phyloP scores from a whole-genome alignment of 2,113 vertebrate species.

The Gasterosteus aculeatus region DNA sequence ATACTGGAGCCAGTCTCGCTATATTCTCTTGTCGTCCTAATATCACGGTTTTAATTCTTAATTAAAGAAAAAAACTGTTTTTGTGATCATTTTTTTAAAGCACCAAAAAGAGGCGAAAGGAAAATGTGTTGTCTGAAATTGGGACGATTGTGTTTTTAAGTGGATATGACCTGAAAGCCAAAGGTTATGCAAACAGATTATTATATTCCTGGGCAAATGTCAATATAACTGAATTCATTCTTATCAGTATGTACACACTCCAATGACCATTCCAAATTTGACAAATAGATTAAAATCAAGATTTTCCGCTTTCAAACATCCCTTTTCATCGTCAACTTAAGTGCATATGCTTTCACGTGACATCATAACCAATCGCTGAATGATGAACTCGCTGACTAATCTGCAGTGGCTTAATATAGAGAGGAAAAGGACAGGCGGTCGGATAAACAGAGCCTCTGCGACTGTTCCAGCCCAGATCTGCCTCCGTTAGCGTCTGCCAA shows the following conservation, averaged over 20 bases:
- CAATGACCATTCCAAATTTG: not conserved
- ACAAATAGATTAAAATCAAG: not conserved
- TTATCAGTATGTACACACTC: not conserved
- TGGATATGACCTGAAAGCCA: not conserved
- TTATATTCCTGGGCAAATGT: not conserved
- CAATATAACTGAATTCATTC: not conserved
- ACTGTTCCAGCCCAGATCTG: conserved; percentile 61
- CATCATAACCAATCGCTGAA: not conserved
- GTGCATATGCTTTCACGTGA: conserved; percentile 3
- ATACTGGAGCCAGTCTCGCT: not conserved
- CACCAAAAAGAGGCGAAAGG: not conserved
- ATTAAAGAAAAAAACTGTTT: not conserved
- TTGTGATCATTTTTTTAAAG: not conserved
- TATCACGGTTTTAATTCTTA: not conserved
- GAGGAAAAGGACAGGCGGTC: conserved; percentile 51
- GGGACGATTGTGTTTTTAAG: not conserved
- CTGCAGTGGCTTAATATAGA: conserved; percentile 57
- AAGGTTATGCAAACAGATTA: not conserved
- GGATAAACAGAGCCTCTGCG: conserved; percentile 59
- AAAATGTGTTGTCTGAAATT: not conserved
- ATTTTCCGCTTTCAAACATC: conserved; percentile 4
- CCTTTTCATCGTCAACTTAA: not conserved
- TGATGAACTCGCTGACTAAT: conserved; percentile 53
- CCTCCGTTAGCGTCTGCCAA: conserved; percentile 42
- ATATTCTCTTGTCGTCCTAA: not conserved